phyloP scores from a whole-genome alignment of 2,113 vertebrate genomes.

The Hippocampus mohnikei region DNA sequence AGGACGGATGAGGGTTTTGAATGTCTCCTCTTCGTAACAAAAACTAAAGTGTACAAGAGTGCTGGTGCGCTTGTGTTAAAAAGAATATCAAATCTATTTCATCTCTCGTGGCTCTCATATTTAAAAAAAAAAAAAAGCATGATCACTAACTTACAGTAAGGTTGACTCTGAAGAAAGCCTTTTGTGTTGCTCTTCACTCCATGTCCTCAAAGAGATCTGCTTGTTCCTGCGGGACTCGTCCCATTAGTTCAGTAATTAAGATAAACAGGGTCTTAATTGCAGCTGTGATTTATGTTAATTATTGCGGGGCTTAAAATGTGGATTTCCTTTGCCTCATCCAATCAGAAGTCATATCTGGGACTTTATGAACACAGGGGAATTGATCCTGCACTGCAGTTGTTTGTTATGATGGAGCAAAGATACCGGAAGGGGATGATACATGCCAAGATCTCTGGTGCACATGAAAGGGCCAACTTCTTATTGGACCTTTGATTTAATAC shows the following conservation, averaged over 20 bases:
- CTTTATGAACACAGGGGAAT: slow-evolving; percentile 51
- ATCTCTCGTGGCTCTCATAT: slow-evolving; percentile 31
- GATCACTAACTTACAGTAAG: slow-evolving; percentile 40
- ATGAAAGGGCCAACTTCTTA: slow-evolving; percentile 12
- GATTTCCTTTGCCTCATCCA: slow-evolving; percentile 59
- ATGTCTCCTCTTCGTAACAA: background rate
- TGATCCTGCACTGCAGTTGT: slow-evolving; percentile 29
- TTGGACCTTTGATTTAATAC: slow-evolving; percentile 31
- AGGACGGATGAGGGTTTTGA: slow-evolving; percentile 14
- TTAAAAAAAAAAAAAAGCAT: slow-evolving; percentile 26
- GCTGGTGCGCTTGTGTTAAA: slow-evolving; percentile 8
- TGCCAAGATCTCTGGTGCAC: slow-evolving; percentile 18
- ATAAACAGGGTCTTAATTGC: slow-evolving; percentile 81
- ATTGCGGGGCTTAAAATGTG: slow-evolving; percentile 67
- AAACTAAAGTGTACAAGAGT: slow-evolving; percentile 1
- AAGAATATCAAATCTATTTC: slow-evolving; percentile 5
- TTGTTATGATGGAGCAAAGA: slow-evolving; percentile 34
- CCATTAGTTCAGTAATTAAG: slow-evolving; percentile 82
- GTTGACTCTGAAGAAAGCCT: slow-evolving; percentile 32
- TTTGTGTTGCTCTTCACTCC: slow-evolving; percentile 37
- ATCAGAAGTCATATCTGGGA: slow-evolving; percentile 58
- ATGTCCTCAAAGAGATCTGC: slow-evolving; percentile 62
- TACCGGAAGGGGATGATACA: background rate
- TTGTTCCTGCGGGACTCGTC: slow-evolving; percentile 71
- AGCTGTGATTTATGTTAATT: slow-evolving; percentile 73